These are phyloP conservation scores for Acrocephalus kingi DNA, from an alignment of 2,113 vertebrate species.

Conservation along the genomic window DNA sequence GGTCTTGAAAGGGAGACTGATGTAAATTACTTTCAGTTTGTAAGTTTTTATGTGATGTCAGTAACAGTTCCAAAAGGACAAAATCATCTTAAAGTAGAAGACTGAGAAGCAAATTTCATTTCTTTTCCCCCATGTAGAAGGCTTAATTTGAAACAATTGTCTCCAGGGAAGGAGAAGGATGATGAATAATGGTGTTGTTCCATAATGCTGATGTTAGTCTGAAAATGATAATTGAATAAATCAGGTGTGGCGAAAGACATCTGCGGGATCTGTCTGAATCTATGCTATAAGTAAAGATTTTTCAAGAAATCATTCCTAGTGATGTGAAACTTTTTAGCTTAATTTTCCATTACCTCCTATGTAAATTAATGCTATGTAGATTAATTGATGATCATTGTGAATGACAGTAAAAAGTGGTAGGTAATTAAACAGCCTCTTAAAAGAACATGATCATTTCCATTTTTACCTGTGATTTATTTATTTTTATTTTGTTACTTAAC, in stretches of 20 bases:
- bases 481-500: not conserved
- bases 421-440: slow-evolving; percentile 15
- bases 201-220: not conserved
- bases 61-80: not conserved
- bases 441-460: not conserved
- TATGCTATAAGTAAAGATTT: not conserved
- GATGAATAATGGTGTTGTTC: not conserved
- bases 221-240: not conserved
- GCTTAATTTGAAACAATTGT: not conserved
- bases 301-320: not conserved
- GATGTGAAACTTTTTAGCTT: not conserved
- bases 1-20: not conserved
- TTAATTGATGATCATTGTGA: slow-evolving; percentile 10
- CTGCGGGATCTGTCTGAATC: not conserved
- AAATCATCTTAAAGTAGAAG: not conserved
- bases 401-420: not conserved
- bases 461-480: not conserved
- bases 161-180: not conserved
- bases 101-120: not conserved
- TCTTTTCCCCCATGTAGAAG: not conserved
- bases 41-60: not conserved
- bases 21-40: not conserved
- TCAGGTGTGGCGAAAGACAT: not conserved
- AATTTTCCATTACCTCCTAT: not conserved
- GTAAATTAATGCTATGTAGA: not conserved